Evolutionary conservation across 2,113 vertebrate species (phyloP).

Genomic region (Cisticola juncidis): DNA sequence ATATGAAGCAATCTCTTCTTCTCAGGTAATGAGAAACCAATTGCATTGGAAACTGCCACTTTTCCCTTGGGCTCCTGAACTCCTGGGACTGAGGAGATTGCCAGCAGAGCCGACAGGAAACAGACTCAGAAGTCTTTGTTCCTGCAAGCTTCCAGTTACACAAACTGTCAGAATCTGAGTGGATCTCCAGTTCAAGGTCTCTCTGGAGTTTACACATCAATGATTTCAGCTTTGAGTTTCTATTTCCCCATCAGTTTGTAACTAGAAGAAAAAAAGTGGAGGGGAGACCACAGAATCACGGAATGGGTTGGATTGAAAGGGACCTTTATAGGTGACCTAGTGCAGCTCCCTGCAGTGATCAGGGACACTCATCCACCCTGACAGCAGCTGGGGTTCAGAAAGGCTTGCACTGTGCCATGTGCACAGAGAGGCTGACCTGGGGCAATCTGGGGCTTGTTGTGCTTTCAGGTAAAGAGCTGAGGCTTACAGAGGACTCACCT

Average conservation of each 20-base stretch:
- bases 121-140: neutral
- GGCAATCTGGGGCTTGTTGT: fast-evolving
- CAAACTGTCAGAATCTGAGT: neutral
- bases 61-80: neutral
- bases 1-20: neutral
- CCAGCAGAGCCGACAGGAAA: neutral
- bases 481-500: constrained; percentile 79
- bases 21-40: constrained; percentile 7
- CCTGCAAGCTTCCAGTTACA: neutral
- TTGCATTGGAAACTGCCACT: neutral
- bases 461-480: neutral
- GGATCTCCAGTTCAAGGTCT: neutral
- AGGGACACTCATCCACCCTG: neutral
- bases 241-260: neutral
- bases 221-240: neutral
- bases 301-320: neutral
- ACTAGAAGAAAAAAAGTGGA: neutral
- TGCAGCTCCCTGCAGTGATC: neutral
- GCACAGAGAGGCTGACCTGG: neutral
- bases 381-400: neutral
- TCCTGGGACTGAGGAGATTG: neutral
- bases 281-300: neutral
- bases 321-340: neutral
- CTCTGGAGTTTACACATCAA: neutral
- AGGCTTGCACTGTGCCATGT: neutral